phyloP scores from a whole-genome alignment of 2,888 invertebrate species.

The Zygogramma bicolorata region DNA sequence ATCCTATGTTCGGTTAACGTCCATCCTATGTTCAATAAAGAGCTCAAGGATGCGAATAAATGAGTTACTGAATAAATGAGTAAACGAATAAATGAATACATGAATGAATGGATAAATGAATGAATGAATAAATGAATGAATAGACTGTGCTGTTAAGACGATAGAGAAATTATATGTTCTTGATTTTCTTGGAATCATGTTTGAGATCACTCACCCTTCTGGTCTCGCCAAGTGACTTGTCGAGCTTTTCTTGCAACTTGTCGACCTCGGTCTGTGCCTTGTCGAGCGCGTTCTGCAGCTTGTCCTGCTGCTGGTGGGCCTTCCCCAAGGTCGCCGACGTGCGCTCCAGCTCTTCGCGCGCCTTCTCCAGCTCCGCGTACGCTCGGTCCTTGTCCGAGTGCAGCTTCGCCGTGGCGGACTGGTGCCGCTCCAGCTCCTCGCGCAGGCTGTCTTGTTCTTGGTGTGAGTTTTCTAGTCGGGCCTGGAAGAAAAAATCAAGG shows the following conservation, averaged over 20 bases:
- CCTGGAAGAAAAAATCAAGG: slow-evolving; percentile 61
- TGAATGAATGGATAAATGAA: no score
- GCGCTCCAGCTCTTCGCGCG: slow-evolving; percentile 79
- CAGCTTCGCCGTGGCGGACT: slow-evolving; percentile 84
- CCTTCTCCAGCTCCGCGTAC: slow-evolving; percentile 86
- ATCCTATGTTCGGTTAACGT: no score
- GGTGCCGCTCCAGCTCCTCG: slow-evolving; percentile 91
- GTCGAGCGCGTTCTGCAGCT: slow-evolving; percentile 88
- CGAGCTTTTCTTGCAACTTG: slow-evolving; percentile 88
- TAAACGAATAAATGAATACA: no score
- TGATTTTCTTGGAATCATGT: no score
- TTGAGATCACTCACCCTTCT: slow-evolving; percentile 77
- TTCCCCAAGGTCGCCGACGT: slow-evolving; percentile 91
- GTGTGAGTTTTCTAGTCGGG: slow-evolving; percentile 94
- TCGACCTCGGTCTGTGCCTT: slow-evolving; percentile 92
- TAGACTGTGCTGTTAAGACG: no score
- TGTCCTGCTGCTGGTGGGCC: slow-evolving; percentile 92
- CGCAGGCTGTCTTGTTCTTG: slow-evolving; percentile 93
- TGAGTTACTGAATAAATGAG: no score
- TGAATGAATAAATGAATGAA: no score
- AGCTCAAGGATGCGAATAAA: no score
- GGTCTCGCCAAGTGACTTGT: slow-evolving; percentile 84
- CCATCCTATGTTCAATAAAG: no score
- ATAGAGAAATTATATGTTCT: no score
- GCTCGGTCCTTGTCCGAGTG: slow-evolving; percentile 88